Evolutionary conservation across 2,888 invertebrate species (phyloP).

Genomic region (Frankliniella fusca): DNA sequence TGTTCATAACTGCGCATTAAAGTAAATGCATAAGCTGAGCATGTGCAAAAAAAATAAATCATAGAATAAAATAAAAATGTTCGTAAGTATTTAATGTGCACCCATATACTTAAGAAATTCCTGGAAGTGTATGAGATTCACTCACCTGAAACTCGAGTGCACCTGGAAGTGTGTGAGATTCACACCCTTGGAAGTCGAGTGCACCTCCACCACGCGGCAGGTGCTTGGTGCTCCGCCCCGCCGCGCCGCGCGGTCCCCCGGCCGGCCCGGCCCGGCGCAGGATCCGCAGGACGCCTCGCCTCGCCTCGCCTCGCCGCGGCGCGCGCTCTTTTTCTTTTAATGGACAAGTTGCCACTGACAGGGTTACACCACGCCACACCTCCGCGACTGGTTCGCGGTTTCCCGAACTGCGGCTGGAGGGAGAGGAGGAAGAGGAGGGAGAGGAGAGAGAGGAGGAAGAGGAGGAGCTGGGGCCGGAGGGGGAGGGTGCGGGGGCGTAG

Average conservation of each 20-base stretch:
- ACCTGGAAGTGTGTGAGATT: neutral
- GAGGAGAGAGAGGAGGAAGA: neutral
- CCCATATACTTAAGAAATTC: no score
- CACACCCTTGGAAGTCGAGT: no score
- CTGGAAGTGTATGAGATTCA: no score
- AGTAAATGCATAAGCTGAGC: no score
- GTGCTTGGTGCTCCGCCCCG: neutral
- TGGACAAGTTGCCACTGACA: constrained; percentile 8
- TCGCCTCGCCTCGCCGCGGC: neutral
- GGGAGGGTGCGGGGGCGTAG: neutral
- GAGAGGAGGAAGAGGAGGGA: neutral
- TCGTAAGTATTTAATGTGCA: no score
- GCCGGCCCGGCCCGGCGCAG: neutral
- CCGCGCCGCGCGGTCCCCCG: neutral
- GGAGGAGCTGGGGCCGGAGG: neutral
- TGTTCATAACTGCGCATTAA: no score
- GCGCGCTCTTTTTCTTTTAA: neutral
- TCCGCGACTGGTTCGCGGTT: constrained; percentile 11
- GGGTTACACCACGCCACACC: constrained; percentile 18
- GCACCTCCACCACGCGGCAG: neutral
- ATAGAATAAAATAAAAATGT: no score
- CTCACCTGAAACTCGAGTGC: no score
- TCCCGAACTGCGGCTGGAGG: neutral
- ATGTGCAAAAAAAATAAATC: no score
- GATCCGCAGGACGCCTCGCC: neutral